phyloP scores from a whole-genome alignment of 2,888 invertebrate species.

The Drosophila peninsularis region DNA sequence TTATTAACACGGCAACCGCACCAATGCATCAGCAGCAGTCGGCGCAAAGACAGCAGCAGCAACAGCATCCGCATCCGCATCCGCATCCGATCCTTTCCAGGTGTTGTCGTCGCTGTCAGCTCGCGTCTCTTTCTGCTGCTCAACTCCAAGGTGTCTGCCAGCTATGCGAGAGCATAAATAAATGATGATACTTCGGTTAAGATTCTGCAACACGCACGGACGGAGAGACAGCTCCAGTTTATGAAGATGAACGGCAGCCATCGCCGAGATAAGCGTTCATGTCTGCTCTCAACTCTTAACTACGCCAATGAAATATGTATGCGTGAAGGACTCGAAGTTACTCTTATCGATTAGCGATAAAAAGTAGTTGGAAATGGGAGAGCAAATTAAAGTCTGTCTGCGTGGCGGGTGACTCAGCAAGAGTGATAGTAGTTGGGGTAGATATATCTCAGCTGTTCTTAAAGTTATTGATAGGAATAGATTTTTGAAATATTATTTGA shows the following conservation, averaged over 20 bases:
- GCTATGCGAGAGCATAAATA: conserved; percentile 64
- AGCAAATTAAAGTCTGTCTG: not conserved
- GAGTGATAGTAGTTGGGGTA: not conserved
- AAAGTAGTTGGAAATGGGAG: not conserved
- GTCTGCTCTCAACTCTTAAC: conserved; percentile 11
- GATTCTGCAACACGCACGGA: conserved; percentile 59
- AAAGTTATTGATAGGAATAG: no score
- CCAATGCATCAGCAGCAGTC: conserved; percentile 51
- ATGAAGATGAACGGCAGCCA: conserved; percentile 40
- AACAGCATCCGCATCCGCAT: not conserved
- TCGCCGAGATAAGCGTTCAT: conserved; percentile 21
- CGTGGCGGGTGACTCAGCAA: not conserved
- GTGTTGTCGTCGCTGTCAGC: conserved; percentile 58
- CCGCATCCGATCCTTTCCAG: conserved; percentile 40
- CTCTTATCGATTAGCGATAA: not conserved
- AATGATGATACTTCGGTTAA: conserved; percentile 73
- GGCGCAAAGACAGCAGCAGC: conserved; percentile 7
- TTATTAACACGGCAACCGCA: conserved; percentile 71
- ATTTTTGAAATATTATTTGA: not conserved
- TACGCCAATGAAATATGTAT: not conserved
- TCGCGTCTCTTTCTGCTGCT: conserved; percentile 11
- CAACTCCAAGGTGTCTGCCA: conserved; percentile 22
- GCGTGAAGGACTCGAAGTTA: not conserved
- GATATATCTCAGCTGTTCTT: not conserved
- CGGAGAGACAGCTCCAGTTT: conserved; percentile 35